Evolutionary conservation across 2,888 invertebrate genomes (phyloP).

Genomic region (Ischnus inquisitorius): DNA sequence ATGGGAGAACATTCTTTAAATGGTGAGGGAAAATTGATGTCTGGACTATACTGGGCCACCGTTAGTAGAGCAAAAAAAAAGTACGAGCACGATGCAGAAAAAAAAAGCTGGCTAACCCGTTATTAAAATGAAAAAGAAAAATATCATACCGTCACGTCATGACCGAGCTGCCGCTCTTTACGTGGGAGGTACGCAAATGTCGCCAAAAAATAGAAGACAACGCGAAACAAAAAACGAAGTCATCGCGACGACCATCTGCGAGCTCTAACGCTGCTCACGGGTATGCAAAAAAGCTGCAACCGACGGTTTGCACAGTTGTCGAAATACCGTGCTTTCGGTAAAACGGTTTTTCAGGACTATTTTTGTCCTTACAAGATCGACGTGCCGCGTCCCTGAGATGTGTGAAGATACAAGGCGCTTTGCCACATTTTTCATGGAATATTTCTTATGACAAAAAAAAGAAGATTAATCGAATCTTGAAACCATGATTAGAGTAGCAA

Average conservation of each 20-base stretch:
- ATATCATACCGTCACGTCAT: constrained; percentile 1
- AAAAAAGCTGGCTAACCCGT: neutral
- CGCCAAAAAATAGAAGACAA: neutral
- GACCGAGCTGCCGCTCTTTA: constrained; percentile 5
- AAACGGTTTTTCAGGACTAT: too few species aligned
- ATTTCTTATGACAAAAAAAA: too few species aligned
- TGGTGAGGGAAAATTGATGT: neutral
- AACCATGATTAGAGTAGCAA: too few species aligned
- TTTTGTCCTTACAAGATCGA: too few species aligned
- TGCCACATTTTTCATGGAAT: too few species aligned
- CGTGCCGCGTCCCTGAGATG: too few species aligned
- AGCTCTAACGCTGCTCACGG: neutral
- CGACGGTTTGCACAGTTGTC: neutral
- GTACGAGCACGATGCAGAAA: too few species aligned
- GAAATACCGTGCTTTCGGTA: neutral
- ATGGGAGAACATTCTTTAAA: neutral
- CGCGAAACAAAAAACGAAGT: neutral
- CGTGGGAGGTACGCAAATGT: neutral
- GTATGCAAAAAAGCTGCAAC: constrained; percentile 11
- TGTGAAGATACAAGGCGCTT: too few species aligned
- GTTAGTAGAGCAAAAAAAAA: neutral
- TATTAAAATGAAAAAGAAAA: neutral
- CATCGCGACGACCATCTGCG: neutral
- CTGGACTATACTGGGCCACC: neutral
- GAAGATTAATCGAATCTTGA: too few species aligned